phyloP scores from a whole-genome alignment of 2,888 invertebrate genomes.

The Agrotis puta region DNA sequence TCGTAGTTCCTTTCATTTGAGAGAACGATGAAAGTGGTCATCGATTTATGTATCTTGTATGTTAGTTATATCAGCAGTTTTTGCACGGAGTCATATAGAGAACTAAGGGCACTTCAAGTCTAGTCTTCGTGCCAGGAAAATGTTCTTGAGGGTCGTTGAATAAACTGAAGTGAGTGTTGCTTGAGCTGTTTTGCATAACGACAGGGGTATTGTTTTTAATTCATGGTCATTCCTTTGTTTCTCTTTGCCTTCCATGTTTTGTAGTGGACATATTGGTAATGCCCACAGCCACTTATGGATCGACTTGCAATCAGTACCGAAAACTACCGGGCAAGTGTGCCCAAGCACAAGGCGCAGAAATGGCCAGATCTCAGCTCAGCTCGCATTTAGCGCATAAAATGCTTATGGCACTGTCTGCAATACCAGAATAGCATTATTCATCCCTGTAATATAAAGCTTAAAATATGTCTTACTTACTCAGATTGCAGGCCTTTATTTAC shows the following conservation, averaged over 20 bases:
- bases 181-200: background rate
- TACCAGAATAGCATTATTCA: background rate
- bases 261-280: too few species aligned
- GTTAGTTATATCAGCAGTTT: background rate
- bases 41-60: constrained; percentile 2
- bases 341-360: too few species aligned
- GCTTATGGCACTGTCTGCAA: background rate
- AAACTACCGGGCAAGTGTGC: too few species aligned
- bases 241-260: background rate
- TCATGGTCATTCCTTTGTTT: background rate
- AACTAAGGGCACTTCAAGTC: background rate
- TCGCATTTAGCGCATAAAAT: too few species aligned
- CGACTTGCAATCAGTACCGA: too few species aligned
- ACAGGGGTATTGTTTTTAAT: background rate
- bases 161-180: background rate
- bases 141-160: background rate
- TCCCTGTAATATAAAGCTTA: background rate
- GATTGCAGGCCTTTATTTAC: background rate
- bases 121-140: background rate
- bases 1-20: constrained; percentile 9
- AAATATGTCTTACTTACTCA: constrained; percentile 1
- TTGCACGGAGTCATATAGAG: too few species aligned
- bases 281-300: too few species aligned
- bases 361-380: too few species aligned
- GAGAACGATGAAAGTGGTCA: constrained; percentile 19